Conservation (phyloP, 2,888 invertebrate species). For the Caenorhabditis zanzibari region DNA sequence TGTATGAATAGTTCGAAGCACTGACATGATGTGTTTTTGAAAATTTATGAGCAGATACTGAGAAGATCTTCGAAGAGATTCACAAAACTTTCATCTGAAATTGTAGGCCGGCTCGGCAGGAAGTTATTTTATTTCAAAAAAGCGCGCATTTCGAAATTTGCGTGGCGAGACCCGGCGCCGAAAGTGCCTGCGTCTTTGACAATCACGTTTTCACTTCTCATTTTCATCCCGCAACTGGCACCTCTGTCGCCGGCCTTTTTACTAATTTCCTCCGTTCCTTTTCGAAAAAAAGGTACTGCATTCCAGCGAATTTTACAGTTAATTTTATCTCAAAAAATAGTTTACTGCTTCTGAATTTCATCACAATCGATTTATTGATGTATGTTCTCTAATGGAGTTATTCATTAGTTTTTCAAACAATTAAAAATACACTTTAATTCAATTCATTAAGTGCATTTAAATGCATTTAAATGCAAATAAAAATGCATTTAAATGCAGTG, state of each 20-base stretch:
- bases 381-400: constrained; percentile 22
- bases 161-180: constrained; percentile 44
- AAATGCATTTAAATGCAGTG: too few relatives aligned
- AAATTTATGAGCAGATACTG: too few relatives aligned
- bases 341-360: not conserved
- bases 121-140: too few relatives aligned
- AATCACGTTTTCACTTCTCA: constrained; percentile 54
- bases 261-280: not conserved
- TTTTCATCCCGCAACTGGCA: constrained; percentile 39
- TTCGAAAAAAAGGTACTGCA: not conserved
- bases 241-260: constrained; percentile 2
- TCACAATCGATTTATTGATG: constrained; percentile 42
- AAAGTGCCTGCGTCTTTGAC: constrained; percentile 50
- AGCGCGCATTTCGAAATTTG: constrained; percentile 28
- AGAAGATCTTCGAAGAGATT: too few relatives aligned
- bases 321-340: not conserved
- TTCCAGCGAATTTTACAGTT: too few relatives aligned
- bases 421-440: too few relatives aligned
- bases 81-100: too few relatives aligned
- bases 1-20: not conserved
- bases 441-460: too few relatives aligned
- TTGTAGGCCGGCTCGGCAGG: too few relatives aligned
- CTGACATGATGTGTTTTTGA: too few relatives aligned
- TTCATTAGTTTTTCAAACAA: too few relatives aligned
- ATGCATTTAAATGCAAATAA: too few relatives aligned